Evolutionary conservation across 1,140 invertebrate species (phyloP), one percentile per base, ranked within the genome.

Genomic region (Zophobas morio): DNA sequence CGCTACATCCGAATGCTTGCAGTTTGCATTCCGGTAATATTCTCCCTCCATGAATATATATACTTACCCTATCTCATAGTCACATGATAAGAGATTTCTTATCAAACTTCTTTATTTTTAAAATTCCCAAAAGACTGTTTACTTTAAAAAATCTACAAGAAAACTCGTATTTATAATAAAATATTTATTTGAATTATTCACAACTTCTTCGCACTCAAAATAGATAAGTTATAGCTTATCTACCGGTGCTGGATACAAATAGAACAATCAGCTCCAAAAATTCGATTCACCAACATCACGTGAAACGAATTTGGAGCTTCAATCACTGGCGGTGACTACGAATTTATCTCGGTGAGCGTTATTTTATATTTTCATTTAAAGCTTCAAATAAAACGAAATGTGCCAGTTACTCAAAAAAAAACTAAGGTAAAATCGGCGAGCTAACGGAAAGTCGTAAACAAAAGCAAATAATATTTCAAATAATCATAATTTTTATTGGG

Each of bases 391-490:
- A 20, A 20, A 20, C 20, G 20, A 20, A 20, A 20, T 20, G 20
- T 20, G 20, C 20, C 20, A 20, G 20, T 20, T 20, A 20, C 20
- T 20, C 20, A 20, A 20, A 20, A 20, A 20, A 20, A 20, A 20
- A 20, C 20, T 20, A 20, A 20, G 20, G 20, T 20, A 74, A 75
- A 49, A 35, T 49, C 39, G 56, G 39, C n/a, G 74, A 74, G 36
- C 53, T 70, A 76, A 72, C 39, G 74, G 40, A 66, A 70, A 71
- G 60, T 34, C n/a, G 33, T 36, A 76, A 79, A 75, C 73, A 63
- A 81, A 77, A 77, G 32, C 70, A 81, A 81, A 77, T 70, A 81
- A 81, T 74, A 76, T 54, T 74, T 76, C 78, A 80, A 79, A 36
- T 5, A 79, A 77, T 42, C 70, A 72, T 66, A 70, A 75, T 47